Evolutionary conservation across 2,797 vertebrate genomes (phyloP).

Genomic region (Neomorphus geoffroyi): DNA sequence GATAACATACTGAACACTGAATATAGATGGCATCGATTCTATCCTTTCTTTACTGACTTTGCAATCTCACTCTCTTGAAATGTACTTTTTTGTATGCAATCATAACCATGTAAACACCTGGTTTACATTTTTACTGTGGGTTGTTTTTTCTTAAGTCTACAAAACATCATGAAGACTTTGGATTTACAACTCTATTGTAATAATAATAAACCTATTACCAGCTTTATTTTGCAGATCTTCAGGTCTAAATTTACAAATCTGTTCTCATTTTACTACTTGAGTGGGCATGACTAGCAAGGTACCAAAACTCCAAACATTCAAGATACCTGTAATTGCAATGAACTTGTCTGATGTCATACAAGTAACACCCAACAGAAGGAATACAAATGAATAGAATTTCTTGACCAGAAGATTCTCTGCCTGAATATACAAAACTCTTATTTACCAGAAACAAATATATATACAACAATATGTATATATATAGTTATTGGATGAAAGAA

Average conservation of each 20-base stretch:
- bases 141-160: not conserved
- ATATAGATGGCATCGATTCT: not conserved
- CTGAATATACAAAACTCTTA: not conserved
- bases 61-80: not conserved
- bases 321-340: not conserved
- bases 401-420: not conserved
- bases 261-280: not conserved
- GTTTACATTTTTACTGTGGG: not conserved
- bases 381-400: not conserved
- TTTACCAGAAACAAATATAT: not conserved
- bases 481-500: not conserved
- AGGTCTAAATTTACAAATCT: not conserved
- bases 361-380: not conserved
- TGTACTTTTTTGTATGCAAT: not conserved
- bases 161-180: not conserved
- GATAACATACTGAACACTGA: not conserved
- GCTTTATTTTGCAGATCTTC: not conserved
- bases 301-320: not conserved
- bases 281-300: not conserved
- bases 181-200: not conserved
- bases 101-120: not conserved
- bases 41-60: not conserved
- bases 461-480: too few species aligned
- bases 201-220: not conserved
- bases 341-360: not conserved